Evolutionary conservation across 2,113 vertebrate genomes (phyloP).

Genomic region (Semicossyphus pulcher): DNA sequence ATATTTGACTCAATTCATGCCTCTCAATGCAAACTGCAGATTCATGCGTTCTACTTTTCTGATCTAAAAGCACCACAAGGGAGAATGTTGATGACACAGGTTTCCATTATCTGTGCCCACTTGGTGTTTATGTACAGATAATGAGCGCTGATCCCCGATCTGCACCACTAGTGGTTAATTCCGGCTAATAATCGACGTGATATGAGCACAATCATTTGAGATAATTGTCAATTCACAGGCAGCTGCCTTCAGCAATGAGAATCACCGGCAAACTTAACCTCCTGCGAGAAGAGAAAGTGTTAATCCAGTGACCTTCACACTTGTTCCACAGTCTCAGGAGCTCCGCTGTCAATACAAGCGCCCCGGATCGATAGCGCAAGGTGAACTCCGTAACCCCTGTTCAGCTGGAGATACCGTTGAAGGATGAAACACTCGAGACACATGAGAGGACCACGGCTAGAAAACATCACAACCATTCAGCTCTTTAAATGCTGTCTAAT

Average conservation of each 20-base stretch:
- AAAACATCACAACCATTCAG: neutral
- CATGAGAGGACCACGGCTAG: neutral
- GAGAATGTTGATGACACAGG: slow-evolving; percentile 23
- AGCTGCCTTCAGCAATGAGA: slow-evolving; percentile 37
- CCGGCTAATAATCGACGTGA: slow-evolving; percentile 44
- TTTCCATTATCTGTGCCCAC: slow-evolving; percentile 41
- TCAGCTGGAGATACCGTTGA: neutral
- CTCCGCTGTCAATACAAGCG: slow-evolving; percentile 46
- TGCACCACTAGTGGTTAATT: slow-evolving; percentile 41
- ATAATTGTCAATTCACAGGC: slow-evolving; percentile 58
- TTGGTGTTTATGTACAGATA: slow-evolving; percentile 40
- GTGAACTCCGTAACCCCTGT: slow-evolving; percentile 34
- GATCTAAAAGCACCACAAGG: slow-evolving; percentile 2
- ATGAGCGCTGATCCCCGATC: slow-evolving; percentile 51
- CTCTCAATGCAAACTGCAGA: slow-evolving; percentile 8
- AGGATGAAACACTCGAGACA: slow-evolving; percentile 20
- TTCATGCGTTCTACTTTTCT: slow-evolving; percentile 23
- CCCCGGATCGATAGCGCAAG: slow-evolving; percentile 56
- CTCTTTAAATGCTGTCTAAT: slow-evolving; percentile 11
- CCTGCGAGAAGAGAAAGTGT: slow-evolving; percentile 28
- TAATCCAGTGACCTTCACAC: slow-evolving; percentile 70
- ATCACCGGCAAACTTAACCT: slow-evolving; percentile 36
- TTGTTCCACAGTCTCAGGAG: slow-evolving; percentile 43
- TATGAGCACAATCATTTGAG: slow-evolving; percentile 56
- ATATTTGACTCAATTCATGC: slow-evolving; percentile 21